Percentiles rank a stretch among this genome's conserved stretches.
Conservation (phyloP, 2,888 invertebrate species). For the Drosophila koepferae region DNA sequence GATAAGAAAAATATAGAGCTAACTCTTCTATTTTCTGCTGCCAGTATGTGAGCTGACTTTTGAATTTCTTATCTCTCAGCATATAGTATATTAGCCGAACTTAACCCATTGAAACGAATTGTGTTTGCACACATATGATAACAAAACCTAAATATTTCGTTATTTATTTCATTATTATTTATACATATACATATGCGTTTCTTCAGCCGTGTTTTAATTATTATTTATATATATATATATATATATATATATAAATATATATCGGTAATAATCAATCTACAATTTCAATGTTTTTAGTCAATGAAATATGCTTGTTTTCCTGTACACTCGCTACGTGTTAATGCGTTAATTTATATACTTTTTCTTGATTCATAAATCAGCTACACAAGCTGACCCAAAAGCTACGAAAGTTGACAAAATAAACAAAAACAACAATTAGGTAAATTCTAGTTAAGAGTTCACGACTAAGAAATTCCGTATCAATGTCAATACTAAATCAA, state of each 20-base stretch:
- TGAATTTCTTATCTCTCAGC: conserved; percentile 47
- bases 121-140: background rate
- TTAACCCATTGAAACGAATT: conserved; percentile 47
- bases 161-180: background rate
- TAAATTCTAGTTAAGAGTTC: background rate
- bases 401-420: background rate
- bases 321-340: background rate
- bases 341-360: background rate
- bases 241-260: background rate
- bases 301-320: background rate
- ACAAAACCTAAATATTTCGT: no score
- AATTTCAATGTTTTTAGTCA: background rate
- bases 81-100: conserved; percentile 30
- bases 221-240: no score
- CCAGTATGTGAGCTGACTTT: conserved; percentile 32
- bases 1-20: conserved; percentile 12
- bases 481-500: background rate
- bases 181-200: background rate
- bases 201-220: no score
- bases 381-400: background rate
- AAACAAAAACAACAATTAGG: no score
- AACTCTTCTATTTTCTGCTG: conserved; percentile 28
- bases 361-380: conserved; percentile 15
- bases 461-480: background rate
- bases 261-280: conserved; percentile 2